phyloP scores from a whole-genome alignment of 2,888 invertebrate species.

The Lumbricus terrestris region DNA sequence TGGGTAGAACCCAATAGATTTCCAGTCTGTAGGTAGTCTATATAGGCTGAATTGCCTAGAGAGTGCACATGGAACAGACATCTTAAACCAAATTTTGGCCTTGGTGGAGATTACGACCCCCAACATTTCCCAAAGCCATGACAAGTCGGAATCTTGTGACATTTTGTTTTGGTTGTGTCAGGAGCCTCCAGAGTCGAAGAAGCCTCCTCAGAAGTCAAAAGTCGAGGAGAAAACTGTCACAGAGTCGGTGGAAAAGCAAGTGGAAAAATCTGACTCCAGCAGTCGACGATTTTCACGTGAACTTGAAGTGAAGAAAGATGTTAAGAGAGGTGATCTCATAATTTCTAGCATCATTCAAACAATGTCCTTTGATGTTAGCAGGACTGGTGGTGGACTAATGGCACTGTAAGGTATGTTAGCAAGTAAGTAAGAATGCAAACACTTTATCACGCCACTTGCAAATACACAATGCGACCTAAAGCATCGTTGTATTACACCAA shows the following conservation, averaged over 20 bases:
- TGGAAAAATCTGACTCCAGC: neutral
- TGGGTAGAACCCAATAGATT: too few species aligned
- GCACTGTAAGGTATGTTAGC: neutral
- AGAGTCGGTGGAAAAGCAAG: neutral
- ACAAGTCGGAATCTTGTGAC: too few species aligned
- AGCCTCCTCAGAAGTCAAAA: neutral
- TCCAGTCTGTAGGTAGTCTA: too few species aligned
- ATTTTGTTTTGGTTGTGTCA: neutral
- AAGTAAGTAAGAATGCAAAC: too few species aligned
- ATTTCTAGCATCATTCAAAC: neutral
- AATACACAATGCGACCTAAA: too few species aligned
- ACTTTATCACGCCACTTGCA: too few species aligned
- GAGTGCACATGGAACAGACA: too few species aligned
- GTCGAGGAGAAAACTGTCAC: neutral
- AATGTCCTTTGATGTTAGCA: neutral
- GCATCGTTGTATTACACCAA: too few species aligned
- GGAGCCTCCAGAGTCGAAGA: neutral
- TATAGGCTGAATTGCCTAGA: too few species aligned
- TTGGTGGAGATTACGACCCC: too few species aligned
- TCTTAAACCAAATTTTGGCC: too few species aligned
- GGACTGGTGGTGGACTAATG: neutral
- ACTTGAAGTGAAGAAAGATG: neutral
- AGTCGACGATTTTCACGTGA: conserved; percentile 3
- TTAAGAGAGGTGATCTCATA: neutral
- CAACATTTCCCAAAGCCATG: too few species aligned